A percentile compares a stretch with the other conserved stretches of the same genome.
Evolutionary conservation across 2,797 vertebrate species (phyloP).

Genomic region (Periophthalmus magnuspinnatus): DNA sequence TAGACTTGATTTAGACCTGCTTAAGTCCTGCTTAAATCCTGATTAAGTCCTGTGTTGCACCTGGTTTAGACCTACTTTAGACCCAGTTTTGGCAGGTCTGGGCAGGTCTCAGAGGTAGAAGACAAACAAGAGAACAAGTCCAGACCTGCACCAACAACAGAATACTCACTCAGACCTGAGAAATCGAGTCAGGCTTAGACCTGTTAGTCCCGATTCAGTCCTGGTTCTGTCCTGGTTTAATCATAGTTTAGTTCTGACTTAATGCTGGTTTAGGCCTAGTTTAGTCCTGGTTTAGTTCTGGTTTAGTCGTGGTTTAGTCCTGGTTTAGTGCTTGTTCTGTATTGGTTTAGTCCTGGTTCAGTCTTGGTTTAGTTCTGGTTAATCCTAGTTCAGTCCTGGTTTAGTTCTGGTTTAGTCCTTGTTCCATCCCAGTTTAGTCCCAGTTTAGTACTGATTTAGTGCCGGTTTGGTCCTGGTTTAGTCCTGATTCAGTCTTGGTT

Average conservation of each 20-base stretch:
- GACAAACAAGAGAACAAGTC: not conserved
- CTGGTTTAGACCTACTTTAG: not conserved
- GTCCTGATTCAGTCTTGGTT: not conserved
- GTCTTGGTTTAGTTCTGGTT: not conserved
- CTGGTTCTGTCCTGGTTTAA: not conserved
- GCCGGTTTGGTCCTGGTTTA: not conserved
- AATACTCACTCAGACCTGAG: not conserved
- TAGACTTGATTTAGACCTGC: not conserved
- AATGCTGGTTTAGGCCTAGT: not conserved
- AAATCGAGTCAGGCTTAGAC: not conserved
- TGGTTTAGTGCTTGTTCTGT: too few species aligned
- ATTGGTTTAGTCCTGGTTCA: not conserved
- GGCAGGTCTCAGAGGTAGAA: not conserved
- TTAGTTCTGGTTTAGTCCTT: not conserved
- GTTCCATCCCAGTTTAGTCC: not conserved
- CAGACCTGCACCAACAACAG: not conserved
- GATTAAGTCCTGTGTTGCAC: not conserved
- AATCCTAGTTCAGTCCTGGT: too few species aligned
- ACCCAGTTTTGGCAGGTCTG: not conserved
- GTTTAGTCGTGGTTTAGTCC: not conserved
- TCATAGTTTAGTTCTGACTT: not conserved
- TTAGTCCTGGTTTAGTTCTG: not conserved
- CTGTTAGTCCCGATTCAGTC: not conserved
- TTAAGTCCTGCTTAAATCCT: not conserved
- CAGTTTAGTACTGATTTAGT: not conserved